Conservation (phyloP, 1,140 invertebrate species). For the Penaeus chinensis region DNA sequence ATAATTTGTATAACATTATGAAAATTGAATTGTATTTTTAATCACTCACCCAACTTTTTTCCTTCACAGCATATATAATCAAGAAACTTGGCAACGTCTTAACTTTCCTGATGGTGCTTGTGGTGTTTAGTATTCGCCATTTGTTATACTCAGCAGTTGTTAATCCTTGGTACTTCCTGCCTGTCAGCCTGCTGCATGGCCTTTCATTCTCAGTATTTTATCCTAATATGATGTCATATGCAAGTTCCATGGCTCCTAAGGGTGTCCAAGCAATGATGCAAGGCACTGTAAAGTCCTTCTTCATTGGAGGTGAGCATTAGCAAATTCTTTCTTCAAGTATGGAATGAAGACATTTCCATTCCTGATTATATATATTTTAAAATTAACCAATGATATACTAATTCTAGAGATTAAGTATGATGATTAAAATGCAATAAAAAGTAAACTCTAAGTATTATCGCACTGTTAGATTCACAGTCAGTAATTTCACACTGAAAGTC, state of each 20-base stretch:
- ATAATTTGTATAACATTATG: too few relatives aligned
- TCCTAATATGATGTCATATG: constrained; percentile 87
- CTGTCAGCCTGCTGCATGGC: constrained; percentile 87
- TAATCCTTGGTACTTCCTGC: constrained; percentile 84
- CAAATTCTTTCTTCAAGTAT: too few relatives aligned
- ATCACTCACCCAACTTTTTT: not conserved
- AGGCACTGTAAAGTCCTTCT: constrained; percentile 40
- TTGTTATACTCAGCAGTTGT: constrained; percentile 82
- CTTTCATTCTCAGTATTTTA: constrained; percentile 90
- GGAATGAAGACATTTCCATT: too few relatives aligned
- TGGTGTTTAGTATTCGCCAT: constrained; percentile 80
- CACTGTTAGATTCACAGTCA: too few relatives aligned
- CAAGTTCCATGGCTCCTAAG: constrained; percentile 82
- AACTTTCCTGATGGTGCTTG: constrained; percentile 83
- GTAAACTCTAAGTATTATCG: too few relatives aligned
- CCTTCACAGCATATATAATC: constrained; percentile 76
- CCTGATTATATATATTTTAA: too few relatives aligned
- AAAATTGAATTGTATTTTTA: not conserved
- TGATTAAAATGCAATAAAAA: too few relatives aligned
- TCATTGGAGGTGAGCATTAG: constrained; percentile 28
- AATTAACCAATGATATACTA: too few relatives aligned
- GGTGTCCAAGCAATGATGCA: constrained; percentile 71
- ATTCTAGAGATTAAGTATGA: too few relatives aligned
- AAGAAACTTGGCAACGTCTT: constrained; percentile 84
- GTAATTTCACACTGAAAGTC: not conserved